phyloP scores from a whole-genome alignment of 1,140 invertebrate genomes.

The Chironomus striatipennis region DNA sequence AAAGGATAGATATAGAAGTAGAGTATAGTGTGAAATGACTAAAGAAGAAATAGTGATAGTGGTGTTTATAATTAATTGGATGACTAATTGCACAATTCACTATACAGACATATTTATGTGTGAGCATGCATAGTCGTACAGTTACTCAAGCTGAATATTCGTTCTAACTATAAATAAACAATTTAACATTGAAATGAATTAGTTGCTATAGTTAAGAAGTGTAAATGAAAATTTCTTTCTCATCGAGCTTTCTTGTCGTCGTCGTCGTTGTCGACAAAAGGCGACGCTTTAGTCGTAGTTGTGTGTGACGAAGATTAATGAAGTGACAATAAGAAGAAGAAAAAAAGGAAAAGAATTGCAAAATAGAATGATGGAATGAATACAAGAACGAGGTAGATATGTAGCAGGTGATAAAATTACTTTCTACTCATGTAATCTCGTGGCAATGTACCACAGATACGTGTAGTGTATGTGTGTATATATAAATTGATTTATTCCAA shows the following conservation, averaged over 20 bases:
- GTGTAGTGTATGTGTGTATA: background rate
- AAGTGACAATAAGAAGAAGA: slow-evolving; percentile 7
- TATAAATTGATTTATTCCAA: slow-evolving; percentile 9
- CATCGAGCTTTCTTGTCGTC: background rate
- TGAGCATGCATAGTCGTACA: too few species aligned
- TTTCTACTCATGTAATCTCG: background rate
- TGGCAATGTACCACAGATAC: too few species aligned
- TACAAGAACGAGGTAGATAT: background rate
- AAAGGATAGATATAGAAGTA: too few species aligned
- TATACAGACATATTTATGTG: too few species aligned
- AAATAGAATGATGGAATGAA: background rate
- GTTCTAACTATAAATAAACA: background rate
- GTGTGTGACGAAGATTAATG: slow-evolving; percentile 7
- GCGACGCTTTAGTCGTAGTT: background rate
- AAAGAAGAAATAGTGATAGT: background rate
- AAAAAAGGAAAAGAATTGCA: background rate
- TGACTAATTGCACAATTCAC: slow-evolving; percentile 3
- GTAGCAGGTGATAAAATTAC: slow-evolving; percentile 7
- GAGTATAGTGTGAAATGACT: too few species aligned
- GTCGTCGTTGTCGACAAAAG: background rate
- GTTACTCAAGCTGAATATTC: background rate
- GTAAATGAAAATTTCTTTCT: background rate
- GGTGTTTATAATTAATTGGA: background rate
- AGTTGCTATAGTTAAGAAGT: background rate
- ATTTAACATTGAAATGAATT: slow-evolving; percentile 9